phyloP scores from a whole-genome alignment of 2,113 vertebrate species.

The Prolemur simus region DNA sequence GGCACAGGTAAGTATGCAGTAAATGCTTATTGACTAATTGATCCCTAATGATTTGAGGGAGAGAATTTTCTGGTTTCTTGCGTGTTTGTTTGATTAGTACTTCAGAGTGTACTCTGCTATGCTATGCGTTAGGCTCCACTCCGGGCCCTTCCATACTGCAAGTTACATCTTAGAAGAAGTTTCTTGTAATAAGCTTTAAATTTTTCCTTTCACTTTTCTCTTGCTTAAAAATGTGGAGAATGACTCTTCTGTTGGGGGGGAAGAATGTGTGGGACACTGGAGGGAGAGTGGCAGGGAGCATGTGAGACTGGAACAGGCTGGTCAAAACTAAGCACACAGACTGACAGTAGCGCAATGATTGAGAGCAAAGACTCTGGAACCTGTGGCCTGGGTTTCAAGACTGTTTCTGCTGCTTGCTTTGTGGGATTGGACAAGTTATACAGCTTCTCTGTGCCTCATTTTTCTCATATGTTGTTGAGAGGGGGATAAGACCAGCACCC shows the following conservation, averaged over 20 bases:
- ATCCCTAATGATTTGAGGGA: conserved; percentile 9
- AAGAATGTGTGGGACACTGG: background rate
- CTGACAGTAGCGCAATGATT: too few relatives aligned
- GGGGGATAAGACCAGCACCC: background rate
- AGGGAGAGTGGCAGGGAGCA: background rate
- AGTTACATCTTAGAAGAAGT: background rate
- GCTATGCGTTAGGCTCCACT: fast-evolving
- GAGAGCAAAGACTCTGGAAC: background rate
- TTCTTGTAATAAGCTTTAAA: background rate
- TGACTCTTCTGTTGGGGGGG: background rate
- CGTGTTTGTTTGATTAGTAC: conserved; percentile 56
- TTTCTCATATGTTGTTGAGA: background rate
- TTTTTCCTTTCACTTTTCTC: background rate
- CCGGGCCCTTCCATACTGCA: fast-evolving
- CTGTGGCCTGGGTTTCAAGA: background rate
- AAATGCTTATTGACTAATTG: conserved; percentile 47
- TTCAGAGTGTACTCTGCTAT: background rate
- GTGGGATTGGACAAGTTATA: background rate
- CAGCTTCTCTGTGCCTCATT: background rate
- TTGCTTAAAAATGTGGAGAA: background rate
- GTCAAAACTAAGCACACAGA: background rate
- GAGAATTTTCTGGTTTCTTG: conserved; percentile 48
- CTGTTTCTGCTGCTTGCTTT: background rate
- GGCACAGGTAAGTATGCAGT: background rate
- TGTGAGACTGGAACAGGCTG: background rate